These are phyloP conservation scores for Charina bottae DNA, from an alignment of 2,113 vertebrate species.

Conservation along the genomic window DNA sequence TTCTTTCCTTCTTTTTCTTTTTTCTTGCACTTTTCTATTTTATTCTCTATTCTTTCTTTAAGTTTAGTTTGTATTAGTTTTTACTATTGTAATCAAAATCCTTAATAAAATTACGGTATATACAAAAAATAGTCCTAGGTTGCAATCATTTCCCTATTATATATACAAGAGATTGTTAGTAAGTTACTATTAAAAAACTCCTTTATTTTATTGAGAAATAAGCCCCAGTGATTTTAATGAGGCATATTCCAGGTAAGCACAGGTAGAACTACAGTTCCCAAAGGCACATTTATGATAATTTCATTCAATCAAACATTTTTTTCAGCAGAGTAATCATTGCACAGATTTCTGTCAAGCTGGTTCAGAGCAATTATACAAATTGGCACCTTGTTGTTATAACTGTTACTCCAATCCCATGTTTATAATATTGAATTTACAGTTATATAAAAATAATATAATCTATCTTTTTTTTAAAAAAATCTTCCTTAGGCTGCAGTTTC, in stretches of 20 bases:
- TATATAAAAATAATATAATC: conserved; percentile 40
- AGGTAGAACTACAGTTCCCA: not conserved
- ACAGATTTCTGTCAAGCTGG: conserved; percentile 27
- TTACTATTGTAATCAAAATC: not conserved
- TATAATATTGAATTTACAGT: conserved; percentile 18
- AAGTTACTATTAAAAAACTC: not conserved
- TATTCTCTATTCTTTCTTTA: not conserved
- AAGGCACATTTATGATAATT: conserved; percentile 30
- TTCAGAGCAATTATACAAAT: conserved; percentile 18
- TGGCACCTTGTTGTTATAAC: conserved; percentile 28
- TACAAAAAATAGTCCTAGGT: not conserved
- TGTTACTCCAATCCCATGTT: not conserved
- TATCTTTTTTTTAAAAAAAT: not conserved
- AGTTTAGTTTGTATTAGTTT: not conserved
- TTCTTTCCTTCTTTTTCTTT: too few relatives aligned
- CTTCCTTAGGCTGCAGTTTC: not conserved
- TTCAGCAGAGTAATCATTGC: conserved; percentile 26
- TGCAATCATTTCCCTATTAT: not conserved
- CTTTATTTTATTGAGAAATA: not conserved
- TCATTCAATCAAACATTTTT: conserved; percentile 11
- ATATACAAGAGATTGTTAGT: not conserved
- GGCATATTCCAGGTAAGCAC: not conserved
- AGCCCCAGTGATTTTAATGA: not conserved
- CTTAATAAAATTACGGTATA: not conserved
- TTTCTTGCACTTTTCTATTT: not conserved